phyloP scores from a whole-genome alignment of 1,140 invertebrate species.

The Gryon sp. region DNA sequence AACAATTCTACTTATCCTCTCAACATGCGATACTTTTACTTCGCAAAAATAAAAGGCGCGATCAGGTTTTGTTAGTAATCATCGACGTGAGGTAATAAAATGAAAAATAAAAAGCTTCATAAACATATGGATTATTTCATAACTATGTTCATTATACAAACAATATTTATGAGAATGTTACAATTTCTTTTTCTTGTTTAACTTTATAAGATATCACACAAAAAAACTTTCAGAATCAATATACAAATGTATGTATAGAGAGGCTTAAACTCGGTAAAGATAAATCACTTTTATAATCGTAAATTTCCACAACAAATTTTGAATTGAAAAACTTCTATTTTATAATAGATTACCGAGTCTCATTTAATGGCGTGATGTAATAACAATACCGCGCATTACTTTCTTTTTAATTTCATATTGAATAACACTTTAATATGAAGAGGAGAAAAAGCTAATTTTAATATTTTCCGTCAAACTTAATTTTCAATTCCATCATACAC shows the following conservation, averaged over 20 bases:
- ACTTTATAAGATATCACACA: too few relatives aligned
- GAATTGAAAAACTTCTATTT: conserved; percentile 10
- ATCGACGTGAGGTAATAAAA: conserved; percentile 11
- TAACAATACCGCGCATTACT: conserved; percentile 39
- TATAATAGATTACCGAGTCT: conserved; percentile 24
- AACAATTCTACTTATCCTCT: too few relatives aligned
- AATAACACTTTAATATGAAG: conserved; percentile 44
- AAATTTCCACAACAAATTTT: background rate
- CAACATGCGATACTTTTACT: conserved; percentile 25
- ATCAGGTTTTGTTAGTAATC: conserved; percentile 5
- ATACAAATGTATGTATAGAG: too few relatives aligned
- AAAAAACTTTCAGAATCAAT: too few relatives aligned
- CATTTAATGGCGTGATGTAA: conserved; percentile 25
- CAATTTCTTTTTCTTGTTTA: too few relatives aligned
- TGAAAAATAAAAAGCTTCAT: background rate
- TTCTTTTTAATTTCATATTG: conserved; percentile 57
- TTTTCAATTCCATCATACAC: background rate
- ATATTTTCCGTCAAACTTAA: conserved; percentile 8
- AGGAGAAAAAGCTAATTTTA: conserved; percentile 7
- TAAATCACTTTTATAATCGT: too few relatives aligned
- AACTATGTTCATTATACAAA: too few relatives aligned
- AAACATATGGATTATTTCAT: conserved; percentile 13
- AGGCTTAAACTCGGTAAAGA: background rate
- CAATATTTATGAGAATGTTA: too few relatives aligned
- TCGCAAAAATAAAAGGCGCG: conserved; percentile 6